phyloP scores from a whole-genome alignment of 2,888 invertebrate species.

The Drosophila koepferae region DNA sequence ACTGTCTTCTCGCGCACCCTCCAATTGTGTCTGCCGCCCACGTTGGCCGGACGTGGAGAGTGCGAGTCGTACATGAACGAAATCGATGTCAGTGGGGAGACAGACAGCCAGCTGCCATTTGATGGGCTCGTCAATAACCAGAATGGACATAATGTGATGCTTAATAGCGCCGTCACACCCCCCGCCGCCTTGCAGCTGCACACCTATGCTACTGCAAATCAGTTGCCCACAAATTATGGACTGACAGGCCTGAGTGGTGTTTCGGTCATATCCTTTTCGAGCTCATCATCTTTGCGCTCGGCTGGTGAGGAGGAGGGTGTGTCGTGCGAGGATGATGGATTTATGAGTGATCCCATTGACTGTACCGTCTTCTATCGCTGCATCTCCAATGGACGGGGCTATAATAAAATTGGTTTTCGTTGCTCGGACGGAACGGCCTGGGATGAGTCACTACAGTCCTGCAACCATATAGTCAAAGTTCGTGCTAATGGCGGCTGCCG shows the following conservation, averaged over 20 bases:
- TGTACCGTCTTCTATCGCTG: constrained; percentile 93
- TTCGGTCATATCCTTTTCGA: constrained; percentile 83
- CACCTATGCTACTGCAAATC: constrained; percentile 68
- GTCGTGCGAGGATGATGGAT: constrained; percentile 89
- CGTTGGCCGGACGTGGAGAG: constrained; percentile 89
- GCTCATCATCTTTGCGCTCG: constrained; percentile 79
- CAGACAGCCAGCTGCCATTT: constrained; percentile 55
- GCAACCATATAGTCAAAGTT: constrained; percentile 89
- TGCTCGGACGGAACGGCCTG: constrained; percentile 92
- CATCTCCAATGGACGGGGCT: constrained; percentile 88
- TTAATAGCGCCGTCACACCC: constrained; percentile 59
- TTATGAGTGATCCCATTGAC: constrained; percentile 88
- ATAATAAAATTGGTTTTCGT: constrained; percentile 89
- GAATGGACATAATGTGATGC: constrained; percentile 58
- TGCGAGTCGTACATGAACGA: constrained; percentile 87
- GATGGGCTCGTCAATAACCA: constrained; percentile 58
- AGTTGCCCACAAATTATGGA: constrained; percentile 79
- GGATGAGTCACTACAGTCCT: constrained; percentile 89
- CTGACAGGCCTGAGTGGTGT: constrained; percentile 83
- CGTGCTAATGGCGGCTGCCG: constrained; percentile 87
- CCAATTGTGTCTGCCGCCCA: constrained; percentile 90
- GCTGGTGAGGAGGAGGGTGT: constrained; percentile 63
- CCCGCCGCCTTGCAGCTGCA: constrained; percentile 62
- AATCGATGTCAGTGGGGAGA: constrained; percentile 69
- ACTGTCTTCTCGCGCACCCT: constrained; percentile 90